Percentiles rank a stretch among this genome's conserved stretches.
phyloP scores from a whole-genome alignment of 2,797 vertebrate genomes.

The Spheniscus humboldti region DNA sequence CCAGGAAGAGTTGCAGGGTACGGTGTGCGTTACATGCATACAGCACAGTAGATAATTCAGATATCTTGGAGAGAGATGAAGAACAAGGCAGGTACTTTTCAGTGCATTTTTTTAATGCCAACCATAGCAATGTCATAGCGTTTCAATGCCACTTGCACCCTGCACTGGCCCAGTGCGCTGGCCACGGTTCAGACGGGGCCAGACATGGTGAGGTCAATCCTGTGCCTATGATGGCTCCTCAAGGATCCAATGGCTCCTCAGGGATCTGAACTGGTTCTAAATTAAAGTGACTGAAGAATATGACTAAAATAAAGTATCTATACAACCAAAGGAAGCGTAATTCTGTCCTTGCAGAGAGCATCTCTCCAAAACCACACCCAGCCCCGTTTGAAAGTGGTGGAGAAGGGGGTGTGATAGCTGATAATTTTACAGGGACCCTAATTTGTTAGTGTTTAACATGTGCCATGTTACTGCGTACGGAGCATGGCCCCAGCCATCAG shows the following conservation, averaged over 20 bases:
- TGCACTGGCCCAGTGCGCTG: background rate
- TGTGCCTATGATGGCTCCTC: background rate
- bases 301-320: background rate
- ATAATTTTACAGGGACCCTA: background rate
- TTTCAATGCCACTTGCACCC: background rate
- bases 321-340: background rate
- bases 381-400: background rate
- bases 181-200: background rate
- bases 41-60: background rate
- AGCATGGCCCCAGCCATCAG: background rate
- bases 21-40: fast-evolving
- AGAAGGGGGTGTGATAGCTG: no score
- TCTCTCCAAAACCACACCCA: background rate
- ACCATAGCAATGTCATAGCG: fast-evolving
- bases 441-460: background rate
- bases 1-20: fast-evolving
- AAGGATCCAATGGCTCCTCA: background rate
- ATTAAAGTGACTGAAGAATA: background rate
- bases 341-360: background rate
- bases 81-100: background rate
- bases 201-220: background rate
- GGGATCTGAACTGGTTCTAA: background rate
- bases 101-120: fast-evolving
- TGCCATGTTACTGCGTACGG: fast-evolving
- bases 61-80: background rate